Conservation (phyloP, 1,140 invertebrate species). For the Formica exsecta region DNA sequence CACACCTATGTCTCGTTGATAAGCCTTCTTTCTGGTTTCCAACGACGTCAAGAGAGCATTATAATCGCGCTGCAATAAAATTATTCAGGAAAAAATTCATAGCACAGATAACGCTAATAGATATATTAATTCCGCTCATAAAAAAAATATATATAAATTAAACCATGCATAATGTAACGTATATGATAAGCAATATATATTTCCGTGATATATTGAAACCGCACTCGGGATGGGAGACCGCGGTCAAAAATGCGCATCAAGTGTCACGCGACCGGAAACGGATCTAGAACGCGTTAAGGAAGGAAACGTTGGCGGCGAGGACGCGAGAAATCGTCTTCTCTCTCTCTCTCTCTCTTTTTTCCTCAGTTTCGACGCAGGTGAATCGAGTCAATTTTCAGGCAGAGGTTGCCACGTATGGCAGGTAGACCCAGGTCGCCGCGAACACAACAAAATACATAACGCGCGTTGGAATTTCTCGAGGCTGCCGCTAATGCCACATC, state of each 20-base stretch:
- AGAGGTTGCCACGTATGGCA: constrained; percentile 28
- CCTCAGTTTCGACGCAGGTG: constrained; percentile 11
- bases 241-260: neutral
- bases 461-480: constrained; percentile 79
- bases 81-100: neutral
- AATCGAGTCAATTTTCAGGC: constrained; percentile 44
- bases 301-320: constrained; percentile 1
- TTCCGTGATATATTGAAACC: neutral
- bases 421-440: constrained; percentile 67
- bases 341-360: neutral
- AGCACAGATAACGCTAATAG: neutral
- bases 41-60: neutral
- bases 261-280: constrained; percentile 27
- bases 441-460: constrained; percentile 73
- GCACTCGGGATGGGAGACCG: neutral
- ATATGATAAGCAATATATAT: neutral
- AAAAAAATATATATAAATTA: neutral
- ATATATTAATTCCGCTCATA: neutral
- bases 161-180: neutral
- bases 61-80: constrained; percentile 38
- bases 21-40: constrained; percentile 8
- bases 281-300: constrained; percentile 14
- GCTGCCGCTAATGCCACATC: constrained; percentile 81
- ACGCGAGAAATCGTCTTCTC: neutral
- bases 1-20: constrained; percentile 42